Conservation (phyloP, 2,888 invertebrate genomes). For the Fragum fragum region DNA sequence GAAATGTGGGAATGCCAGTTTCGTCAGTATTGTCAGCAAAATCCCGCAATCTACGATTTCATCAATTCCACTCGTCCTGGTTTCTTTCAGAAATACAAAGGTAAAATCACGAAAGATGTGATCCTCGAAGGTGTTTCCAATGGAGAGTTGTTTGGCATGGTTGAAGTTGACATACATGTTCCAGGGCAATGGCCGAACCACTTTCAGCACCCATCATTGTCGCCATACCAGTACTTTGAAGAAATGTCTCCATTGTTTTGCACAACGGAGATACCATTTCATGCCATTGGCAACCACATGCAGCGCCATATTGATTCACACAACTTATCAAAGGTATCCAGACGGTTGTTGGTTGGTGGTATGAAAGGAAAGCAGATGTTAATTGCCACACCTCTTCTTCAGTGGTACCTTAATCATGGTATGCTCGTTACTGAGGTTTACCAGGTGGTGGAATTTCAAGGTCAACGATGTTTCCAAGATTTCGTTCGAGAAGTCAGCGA, state of each 20-base stretch:
- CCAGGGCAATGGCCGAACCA: constrained; percentile 36
- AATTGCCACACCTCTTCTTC: constrained; percentile 53
- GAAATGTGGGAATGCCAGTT: constrained; percentile 57
- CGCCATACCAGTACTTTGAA: constrained; percentile 44
- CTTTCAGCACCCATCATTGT: constrained; percentile 33
- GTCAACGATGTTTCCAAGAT: constrained; percentile 45
- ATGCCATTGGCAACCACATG: constrained; percentile 53
- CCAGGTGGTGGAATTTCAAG: constrained; percentile 55
- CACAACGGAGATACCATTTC: constrained; percentile 44
- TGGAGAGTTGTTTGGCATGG: constrained; percentile 44
- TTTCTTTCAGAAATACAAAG: constrained; percentile 36
- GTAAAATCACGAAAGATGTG: constrained; percentile 26
- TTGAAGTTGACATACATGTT: constrained; percentile 53
- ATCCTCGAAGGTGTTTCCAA: constrained; percentile 42
- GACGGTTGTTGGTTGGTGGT: constrained; percentile 45
- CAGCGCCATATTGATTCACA: constrained; percentile 31
- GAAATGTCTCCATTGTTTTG: constrained; percentile 58
- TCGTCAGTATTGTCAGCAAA: constrained; percentile 33
- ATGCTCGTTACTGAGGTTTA: constrained; percentile 48
- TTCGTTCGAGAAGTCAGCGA: constrained; percentile 37
- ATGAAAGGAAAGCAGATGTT: constrained; percentile 48
- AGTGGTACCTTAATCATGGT: constrained; percentile 66
- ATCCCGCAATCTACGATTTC: constrained; percentile 40
- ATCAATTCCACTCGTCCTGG: constrained; percentile 34
- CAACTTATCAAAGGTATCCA: constrained; percentile 28